Evolutionary conservation across 2,113 vertebrate genomes (phyloP), one percentile per base, ranked within the genome.

Genomic region (Aphyosemion australe): DNA sequence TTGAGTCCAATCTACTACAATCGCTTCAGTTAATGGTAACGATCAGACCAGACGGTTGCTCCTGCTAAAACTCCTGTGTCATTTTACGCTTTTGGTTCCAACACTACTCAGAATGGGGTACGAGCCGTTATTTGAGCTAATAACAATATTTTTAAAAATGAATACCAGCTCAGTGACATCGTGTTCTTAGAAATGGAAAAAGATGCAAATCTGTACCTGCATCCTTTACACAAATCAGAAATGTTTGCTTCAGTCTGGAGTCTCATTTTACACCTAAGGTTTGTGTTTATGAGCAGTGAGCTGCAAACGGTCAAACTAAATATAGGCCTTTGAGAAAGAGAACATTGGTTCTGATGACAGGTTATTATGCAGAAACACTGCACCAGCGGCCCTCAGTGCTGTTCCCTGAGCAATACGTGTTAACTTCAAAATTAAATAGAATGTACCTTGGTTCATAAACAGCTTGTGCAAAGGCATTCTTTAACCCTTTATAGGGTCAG

Each of bases 161-260:
- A 26, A 48, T 59, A 15, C 51, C 15, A 46, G n/a, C 13, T n/a
- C 21, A 9, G 48, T 26, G 12, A 53, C 32, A 7, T 37, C 34
- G 14, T 18, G 56, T 5, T 61, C 48, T 45, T 15, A 59, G 42
- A 16, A 71, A 62, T 3, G 16, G 50, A 13, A 6, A 45, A 26
- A 41, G 3, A 0, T 10, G 11, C 14, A 47, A 2, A 1, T 2
- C 13, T 19, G 51, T 45, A 16, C 54, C 15, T 0, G 41, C 47
- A 49, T n/a, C 41, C 51, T 53, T 74, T 12, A 52, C 1, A 64
- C 39, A 55, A 72, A 34, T 65, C 5, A 66, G 32, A 56, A 37
- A 4, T 1, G 1, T 45, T 32, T 1, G 11, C 54, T 60, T 59
- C 45, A 11, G 18, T 59, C 5, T 1, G 10, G 18, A 19, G 0